Percentiles rank a stretch among this genome's conserved stretches.
phyloP scores from a whole-genome alignment of 2,888 invertebrate species.

The Lacanobia oleracea region DNA sequence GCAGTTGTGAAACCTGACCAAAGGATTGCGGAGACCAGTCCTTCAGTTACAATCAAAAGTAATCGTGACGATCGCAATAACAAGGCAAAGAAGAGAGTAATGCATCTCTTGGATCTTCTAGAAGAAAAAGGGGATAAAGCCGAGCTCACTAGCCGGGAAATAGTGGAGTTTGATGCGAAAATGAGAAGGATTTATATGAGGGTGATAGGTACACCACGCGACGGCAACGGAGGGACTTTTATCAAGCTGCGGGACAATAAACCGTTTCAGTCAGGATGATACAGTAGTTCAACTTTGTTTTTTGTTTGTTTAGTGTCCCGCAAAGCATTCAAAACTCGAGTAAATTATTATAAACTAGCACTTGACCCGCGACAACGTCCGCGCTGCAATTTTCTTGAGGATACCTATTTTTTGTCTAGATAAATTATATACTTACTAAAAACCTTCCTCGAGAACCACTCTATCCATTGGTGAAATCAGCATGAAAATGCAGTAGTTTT shows the following conservation, averaged over 20 bases:
- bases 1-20: not conserved
- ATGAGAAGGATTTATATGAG: constrained; percentile 26
- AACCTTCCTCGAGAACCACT: no score
- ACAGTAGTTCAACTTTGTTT: not conserved
- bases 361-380: no score
- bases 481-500: no score
- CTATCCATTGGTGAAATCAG: no score
- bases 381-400: no score
- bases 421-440: no score
- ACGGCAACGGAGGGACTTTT: not conserved
- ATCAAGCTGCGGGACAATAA: not conserved
- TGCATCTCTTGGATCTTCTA: constrained; percentile 20
- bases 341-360: no score
- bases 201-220: not conserved
- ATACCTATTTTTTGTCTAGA: no score
- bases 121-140: constrained; percentile 8
- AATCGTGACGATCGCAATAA: not conserved
- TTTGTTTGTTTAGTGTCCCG: not conserved
- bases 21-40: not conserved
- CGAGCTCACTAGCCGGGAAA: constrained; percentile 21
- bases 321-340: not conserved
- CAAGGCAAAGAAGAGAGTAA: constrained; percentile 4
- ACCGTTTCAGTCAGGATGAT: not conserved
- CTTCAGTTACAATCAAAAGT: not conserved
- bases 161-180: constrained; percentile 21